Percentiles rank a stretch among this genome's conserved stretches.
Evolutionary conservation across 2,888 invertebrate genomes (phyloP).

Genomic region (Rhingia rostrata): DNA sequence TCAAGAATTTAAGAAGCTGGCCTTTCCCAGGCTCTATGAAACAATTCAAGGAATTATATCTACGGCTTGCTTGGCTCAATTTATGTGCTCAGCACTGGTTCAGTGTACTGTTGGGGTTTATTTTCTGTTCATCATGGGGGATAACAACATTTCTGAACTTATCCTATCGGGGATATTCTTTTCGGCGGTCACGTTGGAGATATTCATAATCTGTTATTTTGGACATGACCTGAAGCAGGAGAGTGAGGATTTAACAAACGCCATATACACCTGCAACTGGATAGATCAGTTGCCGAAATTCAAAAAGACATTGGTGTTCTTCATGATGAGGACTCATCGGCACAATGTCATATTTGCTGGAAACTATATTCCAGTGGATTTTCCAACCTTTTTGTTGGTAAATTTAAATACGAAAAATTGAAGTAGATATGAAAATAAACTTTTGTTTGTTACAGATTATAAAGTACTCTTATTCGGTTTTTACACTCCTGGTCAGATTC

Average conservation of each 20-base stretch:
- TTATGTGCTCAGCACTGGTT: constrained; percentile 83
- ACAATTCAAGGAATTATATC: constrained; percentile 84
- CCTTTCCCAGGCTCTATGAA: constrained; percentile 82
- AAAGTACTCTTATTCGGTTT: constrained; percentile 78
- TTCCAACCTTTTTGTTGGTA: constrained; percentile 84
- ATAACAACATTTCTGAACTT: constrained; percentile 77
- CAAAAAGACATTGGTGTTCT: constrained; percentile 83
- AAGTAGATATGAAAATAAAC: neutral
- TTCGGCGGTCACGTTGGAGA: constrained; percentile 84
- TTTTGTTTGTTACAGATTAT: constrained; percentile 71
- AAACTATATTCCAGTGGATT: constrained; percentile 84
- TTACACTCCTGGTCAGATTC: constrained; percentile 77
- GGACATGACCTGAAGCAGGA: constrained; percentile 84
- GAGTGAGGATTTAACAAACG: constrained; percentile 84
- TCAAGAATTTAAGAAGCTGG: neutral
- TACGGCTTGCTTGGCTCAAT: constrained; percentile 84
- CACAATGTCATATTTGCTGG: constrained; percentile 84
- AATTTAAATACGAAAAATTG: constrained; percentile 27
- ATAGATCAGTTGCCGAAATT: constrained; percentile 83
- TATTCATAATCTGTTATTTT: constrained; percentile 85
- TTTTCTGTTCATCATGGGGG: constrained; percentile 82
- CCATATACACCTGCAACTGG: constrained; percentile 85
- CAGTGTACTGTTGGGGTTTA: constrained; percentile 83
- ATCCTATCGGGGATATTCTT: constrained; percentile 81
- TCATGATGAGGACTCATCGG: constrained; percentile 84